These are phyloP conservation scores for Xenopus borealis DNA, from an alignment of 2,113 vertebrate genomes.

Conservation along the genomic window DNA sequence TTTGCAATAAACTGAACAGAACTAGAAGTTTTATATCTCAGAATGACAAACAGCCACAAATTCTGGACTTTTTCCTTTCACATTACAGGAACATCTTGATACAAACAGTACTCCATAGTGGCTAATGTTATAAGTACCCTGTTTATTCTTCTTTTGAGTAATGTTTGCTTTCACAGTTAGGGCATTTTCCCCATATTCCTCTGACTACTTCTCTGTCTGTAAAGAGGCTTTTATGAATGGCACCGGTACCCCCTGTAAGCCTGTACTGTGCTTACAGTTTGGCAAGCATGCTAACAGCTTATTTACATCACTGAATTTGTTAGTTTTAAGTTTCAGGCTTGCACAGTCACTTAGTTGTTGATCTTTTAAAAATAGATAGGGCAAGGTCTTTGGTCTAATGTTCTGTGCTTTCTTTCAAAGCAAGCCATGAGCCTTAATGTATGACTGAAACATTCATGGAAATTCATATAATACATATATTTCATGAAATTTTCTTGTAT, in stretches of 20 bases:
- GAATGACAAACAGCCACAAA: background rate
- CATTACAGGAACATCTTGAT: constrained; percentile 1
- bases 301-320: constrained; percentile 26
- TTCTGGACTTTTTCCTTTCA: background rate
- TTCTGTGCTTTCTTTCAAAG: constrained; percentile 12
- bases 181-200: constrained; percentile 20
- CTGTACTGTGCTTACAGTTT: constrained; percentile 21
- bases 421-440: background rate
- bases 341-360: constrained; percentile 31
- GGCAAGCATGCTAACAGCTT: constrained; percentile 21
- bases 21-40: background rate
- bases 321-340: constrained; percentile 30
- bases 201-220: constrained; percentile 24
- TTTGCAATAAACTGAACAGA: background rate
- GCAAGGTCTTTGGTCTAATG: constrained; percentile 1
- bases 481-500: too few relatives aligned
- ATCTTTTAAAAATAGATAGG: constrained; percentile 1
- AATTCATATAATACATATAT: too few relatives aligned
- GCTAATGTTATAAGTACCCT: constrained; percentile 19
- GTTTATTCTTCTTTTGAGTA: constrained; percentile 37
- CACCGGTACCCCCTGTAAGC: constrained; percentile 20
- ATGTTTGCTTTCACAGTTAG: constrained; percentile 32
- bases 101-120: constrained; percentile 1
- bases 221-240: constrained; percentile 33
- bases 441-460: background rate